Evolutionary conservation across 1,140 invertebrate species (phyloP).

Genomic region (Lasaia peninsularis): DNA sequence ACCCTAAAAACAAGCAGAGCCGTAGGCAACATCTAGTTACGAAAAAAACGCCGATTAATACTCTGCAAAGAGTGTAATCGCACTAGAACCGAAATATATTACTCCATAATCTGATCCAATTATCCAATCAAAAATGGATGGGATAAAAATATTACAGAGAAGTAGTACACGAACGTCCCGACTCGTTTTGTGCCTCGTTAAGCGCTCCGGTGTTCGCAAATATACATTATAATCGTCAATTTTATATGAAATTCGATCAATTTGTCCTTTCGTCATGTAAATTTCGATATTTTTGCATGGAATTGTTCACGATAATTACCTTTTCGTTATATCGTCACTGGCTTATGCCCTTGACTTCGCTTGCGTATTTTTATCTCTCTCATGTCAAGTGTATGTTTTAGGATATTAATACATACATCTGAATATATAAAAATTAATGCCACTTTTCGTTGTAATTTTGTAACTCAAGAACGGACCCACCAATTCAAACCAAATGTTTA

Average conservation of each 20-base stretch:
- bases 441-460: too few species aligned
- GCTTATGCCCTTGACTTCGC: neutral
- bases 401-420: too few species aligned
- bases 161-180: neutral
- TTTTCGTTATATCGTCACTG: neutral
- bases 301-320: neutral
- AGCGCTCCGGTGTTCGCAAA: slow-evolving; percentile 8
- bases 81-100: too few species aligned
- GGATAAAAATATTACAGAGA: neutral
- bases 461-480: too few species aligned
- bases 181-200: slow-evolving; percentile 9
- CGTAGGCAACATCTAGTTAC: too few species aligned
- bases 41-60: too few species aligned
- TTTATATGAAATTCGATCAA: slow-evolving; percentile 2
- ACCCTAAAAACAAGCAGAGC: too few species aligned
- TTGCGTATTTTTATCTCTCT: neutral
- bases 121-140: slow-evolving; percentile 8
- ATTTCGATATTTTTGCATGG: slow-evolving; percentile 4
- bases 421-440: too few species aligned
- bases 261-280: neutral
- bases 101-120: neutral
- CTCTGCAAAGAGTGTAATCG: too few species aligned
- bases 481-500: too few species aligned
- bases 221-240: slow-evolving; percentile 12
- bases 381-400: too few species aligned